Evolutionary conservation across 53 echinoderm and acorn worm genomes (phyloP).

Genomic region (Patiria pectinifera): DNA sequence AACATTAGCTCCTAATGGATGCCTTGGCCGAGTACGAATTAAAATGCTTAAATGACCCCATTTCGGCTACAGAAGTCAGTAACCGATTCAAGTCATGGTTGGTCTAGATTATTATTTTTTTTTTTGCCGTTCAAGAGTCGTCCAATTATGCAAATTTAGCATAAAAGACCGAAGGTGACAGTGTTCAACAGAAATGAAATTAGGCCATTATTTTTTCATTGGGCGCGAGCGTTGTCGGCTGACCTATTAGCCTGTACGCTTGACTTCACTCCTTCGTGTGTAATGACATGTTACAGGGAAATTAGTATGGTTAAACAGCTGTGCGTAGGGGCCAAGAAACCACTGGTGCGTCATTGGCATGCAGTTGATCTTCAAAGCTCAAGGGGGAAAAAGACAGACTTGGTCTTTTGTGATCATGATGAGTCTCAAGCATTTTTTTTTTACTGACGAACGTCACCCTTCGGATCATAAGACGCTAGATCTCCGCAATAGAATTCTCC

Average conservation of each 20-base stretch:
- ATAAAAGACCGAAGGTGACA: neutral
- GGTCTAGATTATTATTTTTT: neutral
- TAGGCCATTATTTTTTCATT: neutral
- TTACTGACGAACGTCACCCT: neutral
- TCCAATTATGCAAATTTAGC: conserved; percentile 11
- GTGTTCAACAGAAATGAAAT: neutral
- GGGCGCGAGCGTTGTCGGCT: neutral
- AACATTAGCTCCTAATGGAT: neutral
- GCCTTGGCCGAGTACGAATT: neutral
- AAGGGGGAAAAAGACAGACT: neutral
- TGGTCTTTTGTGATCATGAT: neutral
- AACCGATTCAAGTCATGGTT: neutral
- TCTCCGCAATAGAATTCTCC: neutral
- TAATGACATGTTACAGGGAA: conserved; percentile 11
- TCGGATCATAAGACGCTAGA: neutral
- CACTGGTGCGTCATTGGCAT: neutral
- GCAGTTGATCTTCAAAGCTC: neutral
- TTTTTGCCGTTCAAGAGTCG: neutral
- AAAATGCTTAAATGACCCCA: neutral
- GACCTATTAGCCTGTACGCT: neutral
- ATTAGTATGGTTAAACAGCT: conserved; percentile 17
- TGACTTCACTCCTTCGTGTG: neutral
- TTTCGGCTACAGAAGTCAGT: neutral
- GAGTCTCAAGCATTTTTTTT: neutral
- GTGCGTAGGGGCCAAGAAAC: neutral